phyloP scores from a whole-genome alignment of 1,140 invertebrate genomes.

The Diorhabda carinulata region DNA sequence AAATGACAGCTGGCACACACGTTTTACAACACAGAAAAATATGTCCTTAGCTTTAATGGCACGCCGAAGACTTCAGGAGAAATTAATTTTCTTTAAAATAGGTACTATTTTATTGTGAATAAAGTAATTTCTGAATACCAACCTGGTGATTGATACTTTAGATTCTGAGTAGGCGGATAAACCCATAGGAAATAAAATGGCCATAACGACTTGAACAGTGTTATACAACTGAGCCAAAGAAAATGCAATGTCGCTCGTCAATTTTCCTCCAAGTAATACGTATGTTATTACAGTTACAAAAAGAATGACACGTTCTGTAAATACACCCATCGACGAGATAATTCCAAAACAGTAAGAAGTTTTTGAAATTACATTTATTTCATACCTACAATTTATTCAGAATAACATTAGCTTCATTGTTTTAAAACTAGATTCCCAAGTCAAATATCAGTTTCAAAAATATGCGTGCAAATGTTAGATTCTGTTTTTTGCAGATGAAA shows the following conservation, averaged over 20 bases:
- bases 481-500: neutral
- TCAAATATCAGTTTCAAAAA: neutral
- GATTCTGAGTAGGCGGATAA: slow-evolving; percentile 50
- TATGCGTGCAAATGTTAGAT: neutral
- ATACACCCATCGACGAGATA: slow-evolving; percentile 61
- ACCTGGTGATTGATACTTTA: slow-evolving; percentile 59
- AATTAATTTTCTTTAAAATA: no score
- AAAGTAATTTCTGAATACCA: slow-evolving; percentile 31
- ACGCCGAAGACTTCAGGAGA: no score
- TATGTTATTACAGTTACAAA: slow-evolving; percentile 67
- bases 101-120: no score
- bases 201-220: slow-evolving; percentile 65
- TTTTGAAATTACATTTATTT: slow-evolving; percentile 63
- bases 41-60: no score
- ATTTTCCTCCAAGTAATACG: slow-evolving; percentile 57
- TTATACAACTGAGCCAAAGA: slow-evolving; percentile 72
- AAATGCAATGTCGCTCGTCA: slow-evolving; percentile 68
- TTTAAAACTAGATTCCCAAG: neutral
- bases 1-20: no score
- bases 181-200: slow-evolving; percentile 62
- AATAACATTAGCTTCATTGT: neutral
- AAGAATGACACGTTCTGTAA: slow-evolving; percentile 67
- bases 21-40: no score
- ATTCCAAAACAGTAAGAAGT: slow-evolving; percentile 70
- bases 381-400: slow-evolving; percentile 51